Evolutionary conservation across 2,888 invertebrate genomes (phyloP).

Genomic region (Norana najaformis): DNA sequence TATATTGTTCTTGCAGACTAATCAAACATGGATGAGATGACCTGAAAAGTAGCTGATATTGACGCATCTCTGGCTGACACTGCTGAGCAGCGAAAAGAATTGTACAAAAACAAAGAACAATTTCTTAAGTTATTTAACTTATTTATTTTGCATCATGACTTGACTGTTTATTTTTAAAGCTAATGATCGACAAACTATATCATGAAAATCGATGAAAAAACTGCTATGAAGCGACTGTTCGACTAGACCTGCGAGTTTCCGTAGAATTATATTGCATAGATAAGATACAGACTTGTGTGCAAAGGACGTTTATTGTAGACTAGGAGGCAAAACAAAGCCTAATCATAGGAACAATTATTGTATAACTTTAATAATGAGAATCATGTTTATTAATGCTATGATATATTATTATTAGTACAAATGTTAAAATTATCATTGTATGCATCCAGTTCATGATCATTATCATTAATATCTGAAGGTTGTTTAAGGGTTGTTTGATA

Average conservation of each 20-base stretch:
- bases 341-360: constrained; percentile 10
- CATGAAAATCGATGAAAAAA: constrained; percentile 20
- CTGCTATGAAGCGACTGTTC: constrained; percentile 16
- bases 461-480: not conserved
- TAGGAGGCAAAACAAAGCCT: constrained; percentile 17
- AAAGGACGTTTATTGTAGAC: constrained; percentile 18
- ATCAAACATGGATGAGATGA: constrained; percentile 18
- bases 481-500: constrained; percentile 23
- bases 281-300: constrained; percentile 20
- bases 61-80: constrained; percentile 1
- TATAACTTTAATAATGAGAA: not conserved
- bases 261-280: constrained; percentile 20
- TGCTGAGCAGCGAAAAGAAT: not conserved
- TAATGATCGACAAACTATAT: constrained; percentile 17
- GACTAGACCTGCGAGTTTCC: constrained; percentile 23
- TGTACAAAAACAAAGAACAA: constrained; percentile 19
- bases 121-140: constrained; percentile 27
- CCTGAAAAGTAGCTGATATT: not conserved
- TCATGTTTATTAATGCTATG: not conserved
- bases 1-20: constrained; percentile 1
- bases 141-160: constrained; percentile 26
- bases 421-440: constrained; percentile 1
- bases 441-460: not conserved
- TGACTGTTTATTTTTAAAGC: constrained; percentile 24
- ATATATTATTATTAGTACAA: constrained; percentile 18